phyloP scores from a whole-genome alignment of 2,888 invertebrate genomes.

The Phalera bucephala region DNA sequence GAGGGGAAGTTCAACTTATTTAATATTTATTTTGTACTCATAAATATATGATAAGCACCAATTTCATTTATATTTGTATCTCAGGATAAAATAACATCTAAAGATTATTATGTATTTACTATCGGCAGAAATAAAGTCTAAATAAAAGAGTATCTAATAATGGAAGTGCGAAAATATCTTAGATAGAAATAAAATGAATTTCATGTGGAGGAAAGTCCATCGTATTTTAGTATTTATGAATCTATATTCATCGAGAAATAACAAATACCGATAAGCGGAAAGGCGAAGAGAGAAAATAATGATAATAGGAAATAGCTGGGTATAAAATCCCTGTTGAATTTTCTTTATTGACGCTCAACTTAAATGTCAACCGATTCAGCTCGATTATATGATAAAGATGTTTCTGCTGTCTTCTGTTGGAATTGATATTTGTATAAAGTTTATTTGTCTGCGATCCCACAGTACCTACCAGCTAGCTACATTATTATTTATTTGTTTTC shows the following conservation, averaged over 20 bases:
- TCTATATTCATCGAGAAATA: slow-evolving; percentile 8
- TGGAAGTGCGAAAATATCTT: slow-evolving; percentile 6
- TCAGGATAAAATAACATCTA: too few relatives aligned
- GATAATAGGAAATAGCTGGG: slow-evolving; percentile 4
- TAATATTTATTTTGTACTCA: too few relatives aligned
- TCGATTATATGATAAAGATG: neutral
- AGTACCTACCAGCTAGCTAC: too few relatives aligned
- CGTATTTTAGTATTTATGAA: slow-evolving; percentile 10
- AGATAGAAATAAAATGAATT: neutral
- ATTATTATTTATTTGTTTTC: too few relatives aligned
- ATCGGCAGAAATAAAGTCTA: too few relatives aligned
- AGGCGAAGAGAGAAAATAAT: slow-evolving; percentile 2
- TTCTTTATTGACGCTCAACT: neutral
- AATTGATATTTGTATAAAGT: neutral
- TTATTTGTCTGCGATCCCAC: neutral
- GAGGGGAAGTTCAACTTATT: too few relatives aligned
- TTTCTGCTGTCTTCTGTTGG: neutral
- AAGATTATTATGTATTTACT: too few relatives aligned
- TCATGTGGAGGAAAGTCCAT: slow-evolving; percentile 2
- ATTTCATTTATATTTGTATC: too few relatives aligned
- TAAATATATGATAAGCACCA: too few relatives aligned
- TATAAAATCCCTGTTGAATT: slow-evolving; percentile 2
- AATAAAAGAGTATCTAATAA: too few relatives aligned
- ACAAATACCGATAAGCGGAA: slow-evolving; percentile 8
- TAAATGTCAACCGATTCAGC: neutral